Percentiles rank a stretch among this genome's conserved stretches.
Conservation (phyloP, 2,797 vertebrate genomes). For the Acanthiza pusilla region DNA sequence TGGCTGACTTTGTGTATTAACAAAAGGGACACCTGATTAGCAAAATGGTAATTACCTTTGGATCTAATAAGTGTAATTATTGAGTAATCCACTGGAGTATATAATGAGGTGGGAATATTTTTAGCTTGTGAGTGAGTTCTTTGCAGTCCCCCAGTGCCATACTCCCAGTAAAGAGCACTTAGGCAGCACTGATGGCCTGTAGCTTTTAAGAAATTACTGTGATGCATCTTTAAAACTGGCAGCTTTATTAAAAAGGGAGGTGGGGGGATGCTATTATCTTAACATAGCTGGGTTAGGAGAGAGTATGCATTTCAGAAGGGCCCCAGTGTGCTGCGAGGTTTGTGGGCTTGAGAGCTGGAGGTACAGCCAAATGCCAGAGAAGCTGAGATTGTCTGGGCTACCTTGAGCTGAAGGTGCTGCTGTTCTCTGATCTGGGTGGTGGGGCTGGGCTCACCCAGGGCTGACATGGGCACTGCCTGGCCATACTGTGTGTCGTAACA, state of each 20-base stretch:
- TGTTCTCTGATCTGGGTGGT: background rate
- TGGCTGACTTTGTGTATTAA: background rate
- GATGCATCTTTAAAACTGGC: slow-evolving; percentile 33
- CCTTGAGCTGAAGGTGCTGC: background rate
- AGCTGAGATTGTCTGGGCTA: background rate
- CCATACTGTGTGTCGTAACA: background rate
- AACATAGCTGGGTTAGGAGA: background rate
- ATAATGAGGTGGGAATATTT: slow-evolving; percentile 43
- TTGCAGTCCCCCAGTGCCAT: background rate
- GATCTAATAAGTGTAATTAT: slow-evolving; percentile 22
- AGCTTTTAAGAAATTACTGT: slow-evolving; percentile 36
- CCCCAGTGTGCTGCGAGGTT: fast-evolving
- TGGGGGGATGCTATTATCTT: background rate
- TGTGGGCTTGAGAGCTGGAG: background rate
- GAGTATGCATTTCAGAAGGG: background rate
- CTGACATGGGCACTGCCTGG: background rate
- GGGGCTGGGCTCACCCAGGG: background rate
- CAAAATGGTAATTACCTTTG: slow-evolving; percentile 1
- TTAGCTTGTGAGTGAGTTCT: background rate
- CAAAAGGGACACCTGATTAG: background rate
- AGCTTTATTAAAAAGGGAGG: slow-evolving; percentile 56
- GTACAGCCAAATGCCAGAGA: background rate
- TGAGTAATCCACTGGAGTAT: slow-evolving; percentile 2
- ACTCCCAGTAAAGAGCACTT: slow-evolving; percentile 10
- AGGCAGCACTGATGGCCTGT: slow-evolving; percentile 7